Conservation (phyloP, 2,797 vertebrate species). For the Poecilia velifera region DNA sequence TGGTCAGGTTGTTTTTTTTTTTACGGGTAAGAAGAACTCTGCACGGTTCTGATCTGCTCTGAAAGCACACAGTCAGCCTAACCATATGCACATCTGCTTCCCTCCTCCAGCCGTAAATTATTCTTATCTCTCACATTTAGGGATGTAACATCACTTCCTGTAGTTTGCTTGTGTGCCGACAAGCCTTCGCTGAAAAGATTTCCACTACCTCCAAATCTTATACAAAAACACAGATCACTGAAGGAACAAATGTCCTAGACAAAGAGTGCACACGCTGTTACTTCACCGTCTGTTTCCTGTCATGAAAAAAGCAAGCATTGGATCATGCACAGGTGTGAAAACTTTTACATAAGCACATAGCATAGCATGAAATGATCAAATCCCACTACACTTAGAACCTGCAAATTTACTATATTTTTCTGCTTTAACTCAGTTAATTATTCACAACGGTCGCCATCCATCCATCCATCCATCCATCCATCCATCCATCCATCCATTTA, state of each 20-base stretch:
- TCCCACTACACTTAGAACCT: neutral
- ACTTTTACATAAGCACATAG: neutral
- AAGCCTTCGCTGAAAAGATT: neutral
- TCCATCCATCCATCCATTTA: too few relatives aligned
- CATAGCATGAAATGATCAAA: too few relatives aligned
- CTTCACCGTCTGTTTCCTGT: neutral
- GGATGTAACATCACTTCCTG: neutral
- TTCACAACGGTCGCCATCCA: neutral
- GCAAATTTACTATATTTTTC: neutral
- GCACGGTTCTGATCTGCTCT: neutral
- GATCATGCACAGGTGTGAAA: neutral
- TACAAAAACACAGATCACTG: neutral
- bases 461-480: too few relatives aligned
- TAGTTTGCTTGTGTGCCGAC: neutral
- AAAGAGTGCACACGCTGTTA: neutral
- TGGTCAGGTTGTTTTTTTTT: neutral
- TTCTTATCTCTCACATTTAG: neutral
- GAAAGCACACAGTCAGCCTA: neutral
- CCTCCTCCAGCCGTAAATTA: neutral
- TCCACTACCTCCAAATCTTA: neutral
- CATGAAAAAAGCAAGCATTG: too few relatives aligned
- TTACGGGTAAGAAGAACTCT: neutral
- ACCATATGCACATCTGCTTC: neutral
- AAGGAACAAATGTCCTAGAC: neutral
- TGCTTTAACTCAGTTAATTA: neutral